Evolutionary conservation across 2,797 vertebrate genomes (phyloP), one percentile per base, ranked within the genome.

Genomic region (Myotis findleyi): DNA sequence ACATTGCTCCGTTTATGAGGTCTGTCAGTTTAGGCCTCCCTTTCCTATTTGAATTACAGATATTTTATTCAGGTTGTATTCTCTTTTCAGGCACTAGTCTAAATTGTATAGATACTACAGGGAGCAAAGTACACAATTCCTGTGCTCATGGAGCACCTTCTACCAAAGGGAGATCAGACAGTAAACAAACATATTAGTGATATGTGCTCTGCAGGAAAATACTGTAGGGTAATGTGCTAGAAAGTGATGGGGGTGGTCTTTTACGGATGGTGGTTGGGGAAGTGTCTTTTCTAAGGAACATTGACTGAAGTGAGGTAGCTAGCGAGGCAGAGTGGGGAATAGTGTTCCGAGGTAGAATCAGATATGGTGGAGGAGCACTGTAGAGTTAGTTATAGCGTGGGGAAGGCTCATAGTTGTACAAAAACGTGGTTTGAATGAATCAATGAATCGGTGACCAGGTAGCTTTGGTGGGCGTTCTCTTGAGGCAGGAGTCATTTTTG

Each of bases 41-140:
- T 95, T 89, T 20, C 69, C 47, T 69, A 11, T 38, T 89, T 53
- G 51, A 87, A n/a, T 91, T 79, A 36, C 5, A 83, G 30, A 44
- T 38, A 36, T 83, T 83, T 80, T 79, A 62, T 81, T 81, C 36
- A 33, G 30, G 25, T 27, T 66, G 3, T 38, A 16, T 57, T 83
- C 47, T 62, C 47, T 83, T 84, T 51, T 51, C 36, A 73, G 47
- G 27, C 33, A 47, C 20, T 75, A 7, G 49, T 81, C 38, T 92
- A 47, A 68, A 53, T 84, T 84, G 38, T 72, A 16, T 59, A n/a
- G 33, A 30, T 51, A 59, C 3, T 5, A 38, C 51, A 57, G 64
- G 79, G 89, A 71, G 51, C 66, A 64, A 93, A 88, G 62, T 18
- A 80, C 71, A 72, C n/a, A 89, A 71, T 62, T 41, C 49, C 75